Evolutionary conservation across 1,140 invertebrate genomes (phyloP).

Genomic region (Drosophila elegans): DNA sequence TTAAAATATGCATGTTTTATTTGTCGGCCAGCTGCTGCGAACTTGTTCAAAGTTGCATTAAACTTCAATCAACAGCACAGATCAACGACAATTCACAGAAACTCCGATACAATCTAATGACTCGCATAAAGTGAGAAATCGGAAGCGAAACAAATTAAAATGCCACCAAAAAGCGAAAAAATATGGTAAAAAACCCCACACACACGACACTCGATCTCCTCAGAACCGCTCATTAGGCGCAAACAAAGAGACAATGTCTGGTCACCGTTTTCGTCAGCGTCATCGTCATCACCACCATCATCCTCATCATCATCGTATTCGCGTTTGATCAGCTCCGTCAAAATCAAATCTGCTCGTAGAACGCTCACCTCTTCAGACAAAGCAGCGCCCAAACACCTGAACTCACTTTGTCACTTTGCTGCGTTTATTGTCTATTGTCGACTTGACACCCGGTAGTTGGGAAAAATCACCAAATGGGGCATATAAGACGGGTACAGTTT

Average conservation of each 20-base stretch:
- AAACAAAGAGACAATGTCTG: slow-evolving; percentile 56
- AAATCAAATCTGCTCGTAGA: slow-evolving; percentile 23
- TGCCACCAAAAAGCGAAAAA: slow-evolving; percentile 50
- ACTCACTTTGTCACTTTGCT: slow-evolving; percentile 45
- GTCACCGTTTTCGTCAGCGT: slow-evolving; percentile 8
- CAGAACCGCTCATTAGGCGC: slow-evolving; percentile 57
- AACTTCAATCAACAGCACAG: slow-evolving; percentile 19
- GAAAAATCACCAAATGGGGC: slow-evolving; percentile 7
- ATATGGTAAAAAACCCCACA: slow-evolving; percentile 36
- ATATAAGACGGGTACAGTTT: slow-evolving; percentile 24
- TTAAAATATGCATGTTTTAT: slow-evolving; percentile 57
- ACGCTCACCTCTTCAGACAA: slow-evolving; percentile 53
- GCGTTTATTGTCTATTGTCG: slow-evolving; percentile 28
- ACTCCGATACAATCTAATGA: slow-evolving; percentile 70
- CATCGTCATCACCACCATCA: background rate
- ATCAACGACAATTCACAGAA: slow-evolving; percentile 51
- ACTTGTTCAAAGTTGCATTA: slow-evolving; percentile 21
- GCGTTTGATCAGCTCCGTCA: slow-evolving; percentile 36
- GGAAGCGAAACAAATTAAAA: slow-evolving; percentile 75
- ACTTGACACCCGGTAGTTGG: slow-evolving; percentile 25
- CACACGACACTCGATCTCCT: slow-evolving; percentile 43
- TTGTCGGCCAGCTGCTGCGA: slow-evolving; percentile 37
- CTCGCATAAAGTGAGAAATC: slow-evolving; percentile 62
- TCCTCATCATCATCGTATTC: slow-evolving; percentile 2
- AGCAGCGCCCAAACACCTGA: slow-evolving; percentile 30